Evolutionary conservation across 1,140 invertebrate species (phyloP), one percentile per base, ranked within the genome.

Genomic region (Nomia melanderi): DNA sequence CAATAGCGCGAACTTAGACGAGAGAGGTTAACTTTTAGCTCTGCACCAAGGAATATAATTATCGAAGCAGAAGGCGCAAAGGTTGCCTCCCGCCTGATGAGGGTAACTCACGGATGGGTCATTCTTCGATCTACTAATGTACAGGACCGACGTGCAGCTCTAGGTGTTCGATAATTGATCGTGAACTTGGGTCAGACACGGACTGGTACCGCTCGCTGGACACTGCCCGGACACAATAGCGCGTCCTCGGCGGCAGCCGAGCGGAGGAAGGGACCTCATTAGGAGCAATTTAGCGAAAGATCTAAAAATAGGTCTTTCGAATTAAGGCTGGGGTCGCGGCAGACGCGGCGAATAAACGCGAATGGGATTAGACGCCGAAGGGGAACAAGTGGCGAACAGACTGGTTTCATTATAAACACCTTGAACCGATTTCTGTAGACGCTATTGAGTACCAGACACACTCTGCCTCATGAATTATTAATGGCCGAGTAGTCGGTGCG

Each of bases 231-330:
- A 59, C 39, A 81, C 70, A 75, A 78, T 77, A 50, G 31, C 29
- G 57, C 44, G 71, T 81, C 65, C 41, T 41, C 79, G 67, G 25
- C 44, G 57, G 0, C n/a, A 27, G 41, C 25, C 54, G 25, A 29
- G 47, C 44, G 36, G 50, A 63, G 64, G 65, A 79, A 41, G 53
- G 59, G 62, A 44, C 27, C 81, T 87, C 79, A 81, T 89, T 88
- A 88, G 70, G 70, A 77, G 63, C 85, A 89, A 88, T 89, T 89
- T 88, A 87, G 60, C 70, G 31, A 80, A 78, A 79, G 60, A 67
- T 81, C 86, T 88, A 88, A 88, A 89, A 87, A 89, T 89, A 89
- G 83, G 53, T 63, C 71, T 83, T 70, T 77, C 76, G 33, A 79
- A 84, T 86, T 81, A 83, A 87, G 71, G 80, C 77, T 84, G 71